These are phyloP conservation scores for Thaumatotibia leucotreta DNA, from an alignment of 1,140 invertebrate genomes.

Conservation along the genomic window DNA sequence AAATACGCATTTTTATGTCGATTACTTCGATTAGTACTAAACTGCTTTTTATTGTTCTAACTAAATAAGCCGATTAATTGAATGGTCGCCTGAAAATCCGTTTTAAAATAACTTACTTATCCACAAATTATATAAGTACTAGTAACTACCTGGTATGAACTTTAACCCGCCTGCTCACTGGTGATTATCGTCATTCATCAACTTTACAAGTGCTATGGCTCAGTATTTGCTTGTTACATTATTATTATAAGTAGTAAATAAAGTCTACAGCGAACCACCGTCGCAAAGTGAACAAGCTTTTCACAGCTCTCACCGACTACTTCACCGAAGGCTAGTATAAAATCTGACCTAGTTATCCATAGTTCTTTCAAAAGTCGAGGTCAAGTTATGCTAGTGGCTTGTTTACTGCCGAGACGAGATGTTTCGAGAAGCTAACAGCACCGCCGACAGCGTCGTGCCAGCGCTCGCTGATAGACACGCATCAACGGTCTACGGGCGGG, in stretches of 20 bases:
- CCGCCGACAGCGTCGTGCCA: neutral
- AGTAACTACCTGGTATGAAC: too few relatives aligned
- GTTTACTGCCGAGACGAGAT: neutral
- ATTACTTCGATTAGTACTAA: too few relatives aligned
- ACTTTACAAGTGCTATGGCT: neutral
- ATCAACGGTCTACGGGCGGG: neutral
- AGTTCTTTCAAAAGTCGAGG: neutral
- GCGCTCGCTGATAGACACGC: neutral
- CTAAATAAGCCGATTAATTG: too few relatives aligned
- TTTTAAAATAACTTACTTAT: too few relatives aligned
- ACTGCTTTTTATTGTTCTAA: too few relatives aligned
- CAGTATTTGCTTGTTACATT: neutral
- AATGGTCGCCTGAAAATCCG: too few relatives aligned
- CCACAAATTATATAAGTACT: too few relatives aligned
- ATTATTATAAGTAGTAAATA: too few relatives aligned
- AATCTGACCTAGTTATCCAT: neutral
- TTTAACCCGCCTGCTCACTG: too few relatives aligned
- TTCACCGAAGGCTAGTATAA: neutral
- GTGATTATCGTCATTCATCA: too few relatives aligned
- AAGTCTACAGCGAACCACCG: neutral
- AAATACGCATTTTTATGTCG: too few relatives aligned
- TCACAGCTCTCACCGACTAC: neutral
- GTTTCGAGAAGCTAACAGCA: neutral
- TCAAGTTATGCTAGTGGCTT: neutral
- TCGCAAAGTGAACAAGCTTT: neutral